Evolutionary conservation across 2,113 vertebrate species (phyloP).

Genomic region (Charina bottae): DNA sequence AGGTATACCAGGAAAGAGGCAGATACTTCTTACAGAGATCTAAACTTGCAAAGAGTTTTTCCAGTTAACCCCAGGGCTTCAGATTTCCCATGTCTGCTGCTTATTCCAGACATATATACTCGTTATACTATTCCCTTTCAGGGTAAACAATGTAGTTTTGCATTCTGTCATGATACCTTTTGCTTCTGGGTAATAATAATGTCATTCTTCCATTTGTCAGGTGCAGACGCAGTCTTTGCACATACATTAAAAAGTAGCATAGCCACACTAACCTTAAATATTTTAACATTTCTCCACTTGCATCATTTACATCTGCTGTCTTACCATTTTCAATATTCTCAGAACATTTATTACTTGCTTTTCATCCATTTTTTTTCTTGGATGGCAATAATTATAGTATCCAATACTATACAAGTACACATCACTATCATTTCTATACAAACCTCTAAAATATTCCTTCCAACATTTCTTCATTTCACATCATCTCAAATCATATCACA

Average conservation of each 20-base stretch:
- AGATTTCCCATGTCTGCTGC: background rate
- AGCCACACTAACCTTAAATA: background rate
- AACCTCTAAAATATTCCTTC: background rate
- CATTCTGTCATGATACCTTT: background rate
- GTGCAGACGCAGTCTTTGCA: background rate
- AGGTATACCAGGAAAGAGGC: background rate
- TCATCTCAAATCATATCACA: background rate
- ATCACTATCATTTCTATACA: background rate
- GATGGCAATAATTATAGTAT: background rate
- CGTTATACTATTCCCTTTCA: background rate
- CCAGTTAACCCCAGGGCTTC: background rate
- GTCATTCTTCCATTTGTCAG: background rate
- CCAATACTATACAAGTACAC: no score
- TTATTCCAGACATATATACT: background rate
- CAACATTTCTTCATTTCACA: background rate
- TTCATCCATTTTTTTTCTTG: background rate
- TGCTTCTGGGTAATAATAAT: background rate
- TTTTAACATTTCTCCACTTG: background rate
- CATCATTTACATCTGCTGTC: background rate
- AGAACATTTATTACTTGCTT: background rate
- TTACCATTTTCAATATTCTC: background rate
- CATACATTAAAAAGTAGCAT: background rate
- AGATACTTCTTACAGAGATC: background rate
- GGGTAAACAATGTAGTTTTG: background rate
- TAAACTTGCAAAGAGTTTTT: background rate